phyloP scores from a whole-genome alignment of 1,140 invertebrate genomes.

The Calephelis nemesis region DNA sequence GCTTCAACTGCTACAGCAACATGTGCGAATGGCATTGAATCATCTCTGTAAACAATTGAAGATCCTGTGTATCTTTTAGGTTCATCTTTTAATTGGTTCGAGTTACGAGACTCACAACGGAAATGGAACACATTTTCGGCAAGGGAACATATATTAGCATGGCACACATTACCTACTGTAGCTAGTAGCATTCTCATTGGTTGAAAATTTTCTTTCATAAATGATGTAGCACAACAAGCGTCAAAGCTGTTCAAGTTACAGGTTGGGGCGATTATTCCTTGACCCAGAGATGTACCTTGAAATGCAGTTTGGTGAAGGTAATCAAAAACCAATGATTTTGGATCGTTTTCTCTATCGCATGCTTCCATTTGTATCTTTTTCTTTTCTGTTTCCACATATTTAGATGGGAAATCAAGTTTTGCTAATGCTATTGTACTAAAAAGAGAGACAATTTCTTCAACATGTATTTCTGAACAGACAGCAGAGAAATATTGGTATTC shows the following conservation, averaged over 20 bases:
- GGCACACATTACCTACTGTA: slow-evolving; percentile 91
- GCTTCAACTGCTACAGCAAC: slow-evolving; percentile 87
- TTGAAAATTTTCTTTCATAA: slow-evolving; percentile 91
- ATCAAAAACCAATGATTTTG: slow-evolving; percentile 88
- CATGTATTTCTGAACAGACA: slow-evolving; percentile 82
- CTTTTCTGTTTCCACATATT: slow-evolving; percentile 84
- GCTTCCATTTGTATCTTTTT: slow-evolving; percentile 81
- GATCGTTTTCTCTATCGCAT: slow-evolving; percentile 82
- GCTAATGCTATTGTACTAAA: slow-evolving; percentile 83
- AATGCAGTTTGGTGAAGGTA: slow-evolving; percentile 87
- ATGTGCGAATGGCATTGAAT: slow-evolving; percentile 86
- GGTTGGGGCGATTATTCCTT: slow-evolving; percentile 86
- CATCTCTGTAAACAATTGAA: slow-evolving; percentile 82
- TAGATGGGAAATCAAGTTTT: slow-evolving; percentile 82
- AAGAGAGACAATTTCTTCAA: slow-evolving; percentile 82
- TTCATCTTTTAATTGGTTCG: slow-evolving; percentile 21
- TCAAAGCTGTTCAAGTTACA: slow-evolving; percentile 84
- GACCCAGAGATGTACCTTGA: slow-evolving; percentile 84
- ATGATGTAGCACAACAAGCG: slow-evolving; percentile 84
- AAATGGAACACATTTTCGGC: slow-evolving; percentile 53
- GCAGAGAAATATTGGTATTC: slow-evolving; percentile 90
- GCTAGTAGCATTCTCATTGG: slow-evolving; percentile 91
- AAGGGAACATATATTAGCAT: slow-evolving; percentile 82
- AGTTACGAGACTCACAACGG: slow-evolving; percentile 6
- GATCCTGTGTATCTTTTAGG: slow-evolving; percentile 79